Percentiles rank a stretch among this genome's conserved stretches.
phyloP scores from a whole-genome alignment of 1,140 invertebrate species.

The Atta colombica region DNA sequence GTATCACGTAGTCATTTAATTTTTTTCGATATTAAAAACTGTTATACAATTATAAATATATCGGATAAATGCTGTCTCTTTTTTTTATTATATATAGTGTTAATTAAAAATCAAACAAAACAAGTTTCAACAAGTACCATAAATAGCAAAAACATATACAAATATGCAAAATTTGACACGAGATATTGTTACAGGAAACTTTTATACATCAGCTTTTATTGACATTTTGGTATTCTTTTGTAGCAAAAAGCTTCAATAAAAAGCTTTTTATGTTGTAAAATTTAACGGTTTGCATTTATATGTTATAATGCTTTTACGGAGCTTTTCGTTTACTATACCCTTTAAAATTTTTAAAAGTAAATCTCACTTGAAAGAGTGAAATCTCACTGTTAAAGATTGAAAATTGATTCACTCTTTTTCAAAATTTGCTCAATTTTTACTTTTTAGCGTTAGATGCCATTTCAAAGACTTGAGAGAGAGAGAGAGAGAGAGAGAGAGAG shows the following conservation, averaged over 20 bases:
- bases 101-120: background rate
- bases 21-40: conserved; percentile 25
- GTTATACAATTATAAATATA: background rate
- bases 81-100: background rate
- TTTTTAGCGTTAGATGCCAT: too few relatives aligned
- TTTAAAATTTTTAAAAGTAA: too few relatives aligned
- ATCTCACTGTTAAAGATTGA: too few relatives aligned
- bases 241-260: background rate
- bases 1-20: background rate
- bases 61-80: conserved; percentile 8
- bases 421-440: too few relatives aligned
- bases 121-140: background rate
- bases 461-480: too few relatives aligned
- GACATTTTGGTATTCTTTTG: background rate
- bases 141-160: background rate
- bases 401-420: too few relatives aligned
- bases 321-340: background rate
- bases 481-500: too few relatives aligned
- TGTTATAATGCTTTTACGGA: background rate
- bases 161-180: background rate
- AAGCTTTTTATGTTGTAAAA: background rate
- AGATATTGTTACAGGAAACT: background rate
- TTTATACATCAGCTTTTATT: background rate
- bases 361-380: too few relatives aligned
- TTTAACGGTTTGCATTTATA: background rate